These are phyloP conservation scores for Peromyscus maniculatus DNA, from an alignment of 2,113 vertebrate species.

Conservation along the genomic window DNA sequence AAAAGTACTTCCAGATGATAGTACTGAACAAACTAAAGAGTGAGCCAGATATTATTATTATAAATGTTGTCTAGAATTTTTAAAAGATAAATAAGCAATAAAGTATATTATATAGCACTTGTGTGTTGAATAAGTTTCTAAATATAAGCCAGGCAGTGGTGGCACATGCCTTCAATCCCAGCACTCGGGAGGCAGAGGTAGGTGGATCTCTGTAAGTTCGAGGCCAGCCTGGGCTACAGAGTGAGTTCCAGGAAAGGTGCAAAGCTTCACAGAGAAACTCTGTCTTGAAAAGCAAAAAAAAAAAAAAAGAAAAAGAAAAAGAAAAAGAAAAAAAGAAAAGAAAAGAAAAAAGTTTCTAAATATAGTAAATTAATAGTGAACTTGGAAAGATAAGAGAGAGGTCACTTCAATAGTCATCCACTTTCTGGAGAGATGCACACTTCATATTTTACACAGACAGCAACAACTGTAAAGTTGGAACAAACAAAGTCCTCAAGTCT, in stretches of 20 bases:
- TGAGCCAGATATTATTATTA: not conserved
- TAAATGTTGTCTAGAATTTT: not conserved
- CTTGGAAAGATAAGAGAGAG: not conserved
- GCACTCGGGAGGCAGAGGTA: too few relatives aligned
- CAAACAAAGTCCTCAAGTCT: slow-evolving; percentile 29
- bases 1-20: not conserved
- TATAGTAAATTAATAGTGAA: not conserved
- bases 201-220: too few relatives aligned
- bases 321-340: too few relatives aligned
- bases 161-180: too few relatives aligned
- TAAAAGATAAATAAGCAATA: not conserved
- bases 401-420: not conserved
- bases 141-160: not conserved
- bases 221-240: too few relatives aligned
- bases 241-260: too few relatives aligned
- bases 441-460: not conserved
- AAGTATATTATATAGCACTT: not conserved
- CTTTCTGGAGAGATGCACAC: not conserved
- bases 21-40: not conserved
- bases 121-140: not conserved
- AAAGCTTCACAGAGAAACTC: too few relatives aligned
- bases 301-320: too few relatives aligned
- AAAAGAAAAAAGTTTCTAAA: not conserved
- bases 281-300: too few relatives aligned
- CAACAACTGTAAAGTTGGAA: not conserved